phyloP scores from a whole-genome alignment of 2,797 vertebrate species.

The Pygocentrus nattereri region DNA sequence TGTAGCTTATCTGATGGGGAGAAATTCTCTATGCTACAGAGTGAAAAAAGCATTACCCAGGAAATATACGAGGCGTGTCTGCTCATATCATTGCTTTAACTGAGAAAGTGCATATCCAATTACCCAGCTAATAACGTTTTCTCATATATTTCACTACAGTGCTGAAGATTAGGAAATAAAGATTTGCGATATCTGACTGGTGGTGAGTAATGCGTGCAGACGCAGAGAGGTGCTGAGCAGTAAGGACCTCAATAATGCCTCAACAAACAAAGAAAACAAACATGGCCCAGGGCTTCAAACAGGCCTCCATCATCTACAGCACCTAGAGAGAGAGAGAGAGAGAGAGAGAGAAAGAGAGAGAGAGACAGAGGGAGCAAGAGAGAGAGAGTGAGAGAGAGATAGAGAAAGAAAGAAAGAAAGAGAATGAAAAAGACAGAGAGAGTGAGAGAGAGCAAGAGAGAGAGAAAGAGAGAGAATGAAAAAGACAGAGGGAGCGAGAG shows the following conservation, averaged over 20 bases:
- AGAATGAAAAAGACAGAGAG: not conserved
- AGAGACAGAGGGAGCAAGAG: not conserved
- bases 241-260: conserved; percentile 44
- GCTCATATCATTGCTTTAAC: not conserved
- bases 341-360: not conserved
- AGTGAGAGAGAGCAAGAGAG: not conserved
- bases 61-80: not conserved
- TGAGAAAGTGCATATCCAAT: not conserved
- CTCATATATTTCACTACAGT: conserved; percentile 26
- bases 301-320: not conserved
- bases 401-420: not conserved
- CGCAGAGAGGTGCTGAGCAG: conserved; percentile 15
- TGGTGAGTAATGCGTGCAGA: conserved; percentile 31
- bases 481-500: not conserved
- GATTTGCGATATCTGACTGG: conserved; percentile 20
- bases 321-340: not conserved
- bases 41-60: not conserved
- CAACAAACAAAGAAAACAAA: conserved; percentile 44
- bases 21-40: not conserved
- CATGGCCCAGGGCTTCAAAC: conserved; percentile 13
- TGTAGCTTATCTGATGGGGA: not conserved
- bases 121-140: conserved; percentile 6
- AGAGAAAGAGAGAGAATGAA: not conserved
- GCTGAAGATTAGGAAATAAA: conserved; percentile 21
- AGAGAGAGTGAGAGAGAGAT: not conserved